These are phyloP conservation scores for Phodopus roborovskii DNA, from an alignment of 2,113 vertebrate species.

Conservation along the genomic window DNA sequence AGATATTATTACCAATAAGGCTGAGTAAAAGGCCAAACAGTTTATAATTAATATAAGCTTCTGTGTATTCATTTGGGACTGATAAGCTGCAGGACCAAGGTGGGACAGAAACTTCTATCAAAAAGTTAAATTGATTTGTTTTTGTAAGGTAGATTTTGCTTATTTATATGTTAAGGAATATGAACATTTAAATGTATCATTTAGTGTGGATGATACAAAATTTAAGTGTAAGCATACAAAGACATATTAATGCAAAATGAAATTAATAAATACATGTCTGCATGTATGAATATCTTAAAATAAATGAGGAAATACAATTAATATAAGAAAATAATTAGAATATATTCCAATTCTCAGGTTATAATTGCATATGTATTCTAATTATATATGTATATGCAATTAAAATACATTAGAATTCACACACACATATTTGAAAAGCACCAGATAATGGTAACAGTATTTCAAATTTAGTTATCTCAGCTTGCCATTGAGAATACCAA, in stretches of 20 bases:
- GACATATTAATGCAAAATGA: not conserved
- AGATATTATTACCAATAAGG: too few species aligned
- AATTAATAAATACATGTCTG: not conserved
- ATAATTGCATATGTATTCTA: not conserved
- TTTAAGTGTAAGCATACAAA: not conserved
- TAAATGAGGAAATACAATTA: not conserved
- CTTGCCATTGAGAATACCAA: not conserved
- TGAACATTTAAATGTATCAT: not conserved
- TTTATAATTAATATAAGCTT: too few species aligned
- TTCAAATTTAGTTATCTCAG: not conserved
- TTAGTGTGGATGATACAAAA: not conserved
- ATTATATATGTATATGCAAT: not conserved
- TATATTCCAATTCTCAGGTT: not conserved
- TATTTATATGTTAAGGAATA: not conserved
- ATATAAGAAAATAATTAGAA: not conserved
- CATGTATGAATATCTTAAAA: not conserved
- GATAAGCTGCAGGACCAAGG: too few species aligned
- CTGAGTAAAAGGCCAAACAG: too few species aligned
- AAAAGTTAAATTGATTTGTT: not conserved
- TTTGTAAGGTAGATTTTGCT: not conserved
- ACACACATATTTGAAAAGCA: not conserved
- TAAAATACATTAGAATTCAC: not conserved
- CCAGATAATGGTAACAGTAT: not conserved
- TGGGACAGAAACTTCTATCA: too few species aligned
- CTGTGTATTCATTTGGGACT: too few species aligned